Evolutionary conservation across 2,888 invertebrate species (phyloP), one percentile per base, ranked within the genome.

Genomic region (Sphinx pinastri): DNA sequence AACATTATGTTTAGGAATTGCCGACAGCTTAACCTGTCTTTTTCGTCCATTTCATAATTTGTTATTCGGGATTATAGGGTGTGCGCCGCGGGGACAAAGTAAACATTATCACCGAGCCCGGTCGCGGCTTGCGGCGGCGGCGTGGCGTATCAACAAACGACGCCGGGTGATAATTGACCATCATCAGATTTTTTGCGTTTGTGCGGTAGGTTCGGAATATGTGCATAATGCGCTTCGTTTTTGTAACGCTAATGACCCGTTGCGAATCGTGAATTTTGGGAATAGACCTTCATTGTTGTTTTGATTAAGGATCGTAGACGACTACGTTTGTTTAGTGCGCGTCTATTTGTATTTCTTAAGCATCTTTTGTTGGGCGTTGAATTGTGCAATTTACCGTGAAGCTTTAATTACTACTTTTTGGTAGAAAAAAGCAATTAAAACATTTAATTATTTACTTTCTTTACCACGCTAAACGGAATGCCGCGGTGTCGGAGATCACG

Each of bases 1-100:
- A 93, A 93, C 91, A 92, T 92, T 89, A 88, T 93, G 92, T 93
- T 93, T 92, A 92, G 92, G 89, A 88, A 91, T 93, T 89, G 92
- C 93, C 93, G 93, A 93, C 93, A 93, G 92, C 90, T 93, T 92
- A 91, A 88, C 90, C 84, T 91, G 87, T 82, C 88, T 92, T 94
- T 93, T 93, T 93, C 90, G 90, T 92, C 83, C 88, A 87, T 91
- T 93, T 90, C 88, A 91, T 94, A 93, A 93, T 94, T 93, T 92
- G 93, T 93, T 94, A 90, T 92, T 93, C 88, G 83, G 90, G 88
- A 93, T 92, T 90, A 91, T 88, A 88, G 89, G 87, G 89, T 89
- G 87, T 85, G 91, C 90, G 91, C 91, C 91, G 91, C 88, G 81
- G 84, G 87, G 87, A 92, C 92, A 93, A 91, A 93, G 93, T 91